These are phyloP conservation scores for Puffinus mauretanicus DNA, from an alignment of 2,113 vertebrate genomes.

Conservation along the genomic window DNA sequence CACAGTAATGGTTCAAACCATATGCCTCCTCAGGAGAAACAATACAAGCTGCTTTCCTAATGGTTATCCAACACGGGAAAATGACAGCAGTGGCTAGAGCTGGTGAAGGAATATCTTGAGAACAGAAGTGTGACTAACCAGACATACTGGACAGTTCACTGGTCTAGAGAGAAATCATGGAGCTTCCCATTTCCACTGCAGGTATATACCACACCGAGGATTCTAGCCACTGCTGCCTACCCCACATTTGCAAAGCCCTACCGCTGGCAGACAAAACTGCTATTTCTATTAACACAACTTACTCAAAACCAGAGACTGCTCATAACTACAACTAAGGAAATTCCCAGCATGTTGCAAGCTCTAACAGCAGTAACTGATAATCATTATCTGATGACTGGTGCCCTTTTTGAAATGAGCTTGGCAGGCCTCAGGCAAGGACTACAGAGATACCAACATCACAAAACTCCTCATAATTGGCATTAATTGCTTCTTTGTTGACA, in stretches of 20 bases:
- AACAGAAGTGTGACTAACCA: background rate
- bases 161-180: background rate
- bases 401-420: background rate
- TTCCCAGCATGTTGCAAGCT: background rate
- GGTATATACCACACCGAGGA: background rate
- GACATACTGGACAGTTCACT: background rate
- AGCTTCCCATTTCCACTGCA: background rate
- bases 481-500: constrained; percentile 49
- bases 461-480: constrained; percentile 44
- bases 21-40: background rate
- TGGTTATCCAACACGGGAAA: background rate
- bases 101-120: background rate
- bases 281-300: background rate
- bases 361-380: background rate
- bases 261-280: background rate
- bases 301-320: background rate
- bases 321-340: background rate
- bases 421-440: constrained; percentile 32
- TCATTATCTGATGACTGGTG: background rate
- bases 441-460: constrained; percentile 21
- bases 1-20: background rate
- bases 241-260: background rate
- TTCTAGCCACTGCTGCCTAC: background rate
- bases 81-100: background rate
- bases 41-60: background rate